Conservation (phyloP, 2,113 vertebrate genomes). For the Spilogale gracilis region DNA sequence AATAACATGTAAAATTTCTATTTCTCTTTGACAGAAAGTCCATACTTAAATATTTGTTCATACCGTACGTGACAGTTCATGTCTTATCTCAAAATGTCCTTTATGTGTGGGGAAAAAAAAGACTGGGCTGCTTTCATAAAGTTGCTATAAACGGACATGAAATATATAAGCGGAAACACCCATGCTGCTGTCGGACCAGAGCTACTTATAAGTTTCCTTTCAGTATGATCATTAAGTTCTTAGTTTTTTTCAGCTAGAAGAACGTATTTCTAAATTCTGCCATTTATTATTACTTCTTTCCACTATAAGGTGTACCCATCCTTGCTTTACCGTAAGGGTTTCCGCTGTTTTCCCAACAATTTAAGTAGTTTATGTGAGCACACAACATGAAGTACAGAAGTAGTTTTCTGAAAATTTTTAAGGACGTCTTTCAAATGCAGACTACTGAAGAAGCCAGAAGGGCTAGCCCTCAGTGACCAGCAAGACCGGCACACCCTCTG, state of each 20-base stretch:
- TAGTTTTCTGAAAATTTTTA: slow-evolving; percentile 2
- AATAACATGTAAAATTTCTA: not conserved
- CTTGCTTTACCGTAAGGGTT: not conserved
- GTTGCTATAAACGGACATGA: not conserved
- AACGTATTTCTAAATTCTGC: not conserved
- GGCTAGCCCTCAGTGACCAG: not conserved
- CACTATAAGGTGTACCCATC: not conserved
- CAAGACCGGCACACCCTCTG: not conserved
- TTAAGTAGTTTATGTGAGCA: not conserved
- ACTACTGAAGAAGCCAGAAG: not conserved
- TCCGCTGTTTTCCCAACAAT: not conserved
- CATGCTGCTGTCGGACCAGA: not conserved
- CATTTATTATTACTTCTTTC: slow-evolving; percentile 14
- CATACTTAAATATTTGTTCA: not conserved
- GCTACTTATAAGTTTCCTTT: not conserved
- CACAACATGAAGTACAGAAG: not conserved
- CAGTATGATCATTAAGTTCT: not conserved
- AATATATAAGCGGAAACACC: not conserved
- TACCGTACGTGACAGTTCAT: not conserved
- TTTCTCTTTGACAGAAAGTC: not conserved
- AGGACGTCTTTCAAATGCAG: not conserved
- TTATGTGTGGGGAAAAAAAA: not conserved
- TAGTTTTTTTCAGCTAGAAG: not conserved
- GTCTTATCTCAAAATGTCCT: not conserved
- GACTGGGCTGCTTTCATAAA: not conserved